Percentiles rank a stretch among this genome's conserved stretches.
These are phyloP conservation scores for Botrylloides violaceus DNA, from an alignment of 23 tunicate species.

Conservation along the genomic window DNA sequence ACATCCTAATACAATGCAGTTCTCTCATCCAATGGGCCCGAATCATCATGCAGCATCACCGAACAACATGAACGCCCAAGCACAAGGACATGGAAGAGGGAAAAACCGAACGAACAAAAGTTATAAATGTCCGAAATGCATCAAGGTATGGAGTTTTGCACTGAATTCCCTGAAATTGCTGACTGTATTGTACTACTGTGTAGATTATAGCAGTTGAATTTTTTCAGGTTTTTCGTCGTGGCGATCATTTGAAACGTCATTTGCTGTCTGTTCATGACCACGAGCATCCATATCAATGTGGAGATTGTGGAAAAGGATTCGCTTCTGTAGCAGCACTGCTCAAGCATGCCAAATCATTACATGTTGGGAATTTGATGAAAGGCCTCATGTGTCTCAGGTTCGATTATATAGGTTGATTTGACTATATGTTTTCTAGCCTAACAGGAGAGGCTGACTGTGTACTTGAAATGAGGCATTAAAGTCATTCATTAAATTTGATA, in stretches of 20 bases:
- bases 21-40: slow-evolving; percentile 3
- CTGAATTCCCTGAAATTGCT: too few relatives aligned
- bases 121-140: slow-evolving; percentile 17
- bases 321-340: slow-evolving; percentile 31
- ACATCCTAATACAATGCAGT: neutral
- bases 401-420: too few relatives aligned
- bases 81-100: neutral
- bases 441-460: too few relatives aligned
- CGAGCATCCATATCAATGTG: slow-evolving; percentile 91
- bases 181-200: too few relatives aligned
- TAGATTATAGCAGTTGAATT: too few relatives aligned
- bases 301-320: slow-evolving; percentile 87
- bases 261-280: slow-evolving; percentile 81
- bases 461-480: too few relatives aligned
- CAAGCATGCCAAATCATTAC: slow-evolving; percentile 30
- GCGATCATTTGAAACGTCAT: slow-evolving; percentile 93
- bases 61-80: neutral
- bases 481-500: too few relatives aligned
- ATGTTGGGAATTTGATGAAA: neutral
- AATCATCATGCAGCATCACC: neutral
- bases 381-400: slow-evolving; percentile 22
- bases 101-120: slow-evolving; percentile 18
- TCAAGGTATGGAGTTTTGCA: slow-evolving; percentile 8
- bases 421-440: too few relatives aligned
- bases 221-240: slow-evolving; percentile 70